Evolutionary conservation across 2,888 invertebrate genomes (phyloP).

Genomic region (Himalopsyche anomala): DNA sequence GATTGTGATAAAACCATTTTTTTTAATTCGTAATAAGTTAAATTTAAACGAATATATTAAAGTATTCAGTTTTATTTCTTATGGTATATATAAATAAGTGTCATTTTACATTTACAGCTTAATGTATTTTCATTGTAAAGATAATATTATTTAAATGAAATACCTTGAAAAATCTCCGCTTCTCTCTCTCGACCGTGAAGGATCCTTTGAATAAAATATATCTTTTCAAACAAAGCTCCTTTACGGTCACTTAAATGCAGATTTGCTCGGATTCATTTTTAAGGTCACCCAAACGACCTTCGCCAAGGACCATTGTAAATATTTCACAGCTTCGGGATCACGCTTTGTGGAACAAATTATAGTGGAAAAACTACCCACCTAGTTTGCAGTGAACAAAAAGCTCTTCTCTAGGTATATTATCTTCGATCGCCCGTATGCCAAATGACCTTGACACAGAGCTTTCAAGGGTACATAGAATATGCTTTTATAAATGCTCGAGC

Average conservation of each 20-base stretch:
- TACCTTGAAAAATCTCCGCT: conserved; percentile 3
- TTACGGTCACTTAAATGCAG: conserved; percentile 15
- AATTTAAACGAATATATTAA: too few species aligned
- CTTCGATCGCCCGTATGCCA: conserved; percentile 23
- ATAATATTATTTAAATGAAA: not conserved
- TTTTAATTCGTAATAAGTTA: too few species aligned
- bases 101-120: too few species aligned
- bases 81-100: too few species aligned
- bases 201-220: conserved; percentile 22
- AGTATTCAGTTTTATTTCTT: too few species aligned
- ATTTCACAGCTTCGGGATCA: not conserved
- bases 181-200: not conserved
- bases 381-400: conserved; percentile 9
- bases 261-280: not conserved
- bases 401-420: conserved; percentile 8
- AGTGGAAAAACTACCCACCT: conserved; percentile 1
- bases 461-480: conserved; percentile 12
- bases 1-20: too few species aligned
- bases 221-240: conserved; percentile 13
- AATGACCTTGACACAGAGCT: conserved; percentile 24
- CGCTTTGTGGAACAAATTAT: conserved; percentile 16
- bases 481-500: conserved; percentile 17
- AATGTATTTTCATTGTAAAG: too few species aligned
- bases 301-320: not conserved
- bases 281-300: conserved; percentile 6